phyloP scores from a whole-genome alignment of 2,888 invertebrate species.

The Apoda limacodes region DNA sequence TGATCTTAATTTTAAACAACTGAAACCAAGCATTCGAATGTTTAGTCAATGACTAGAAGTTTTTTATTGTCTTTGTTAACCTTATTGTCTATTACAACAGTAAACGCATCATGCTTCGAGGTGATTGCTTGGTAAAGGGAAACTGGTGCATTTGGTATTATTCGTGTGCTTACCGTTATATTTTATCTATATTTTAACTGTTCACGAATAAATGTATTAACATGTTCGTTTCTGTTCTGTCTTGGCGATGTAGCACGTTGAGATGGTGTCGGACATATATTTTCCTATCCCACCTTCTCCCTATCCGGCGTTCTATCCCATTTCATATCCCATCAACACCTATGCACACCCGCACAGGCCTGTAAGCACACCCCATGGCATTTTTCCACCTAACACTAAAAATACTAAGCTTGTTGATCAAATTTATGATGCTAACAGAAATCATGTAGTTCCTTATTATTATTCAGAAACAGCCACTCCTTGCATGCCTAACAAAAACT shows the following conservation, averaged over 20 bases:
- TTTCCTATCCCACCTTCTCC: constrained; percentile 67
- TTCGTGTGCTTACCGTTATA: constrained; percentile 34
- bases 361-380: constrained; percentile 45
- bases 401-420: constrained; percentile 51
- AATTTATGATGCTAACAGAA: constrained; percentile 69
- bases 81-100: constrained; percentile 28
- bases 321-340: constrained; percentile 62
- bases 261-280: constrained; percentile 82
- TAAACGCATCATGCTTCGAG: constrained; percentile 45
- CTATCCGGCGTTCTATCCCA: constrained; percentile 55
- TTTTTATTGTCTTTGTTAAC: no score
- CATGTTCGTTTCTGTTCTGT: constrained; percentile 62
- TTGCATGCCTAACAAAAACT: constrained; percentile 56
- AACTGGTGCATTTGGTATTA: constrained; percentile 51
- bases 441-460: constrained; percentile 61
- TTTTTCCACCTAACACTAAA: constrained; percentile 35
- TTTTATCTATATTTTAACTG: constrained; percentile 2
- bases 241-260: constrained; percentile 75
- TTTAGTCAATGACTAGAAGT: no score
- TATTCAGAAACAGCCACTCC: constrained; percentile 56
- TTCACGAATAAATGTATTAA: constrained; percentile 41
- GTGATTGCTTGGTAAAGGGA: constrained; percentile 46
- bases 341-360: constrained; percentile 35
- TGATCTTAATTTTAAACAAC: no score
- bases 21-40: no score